Evolutionary conservation across 2,797 vertebrate species (phyloP).

Genomic region (Characodon lateralis): DNA sequence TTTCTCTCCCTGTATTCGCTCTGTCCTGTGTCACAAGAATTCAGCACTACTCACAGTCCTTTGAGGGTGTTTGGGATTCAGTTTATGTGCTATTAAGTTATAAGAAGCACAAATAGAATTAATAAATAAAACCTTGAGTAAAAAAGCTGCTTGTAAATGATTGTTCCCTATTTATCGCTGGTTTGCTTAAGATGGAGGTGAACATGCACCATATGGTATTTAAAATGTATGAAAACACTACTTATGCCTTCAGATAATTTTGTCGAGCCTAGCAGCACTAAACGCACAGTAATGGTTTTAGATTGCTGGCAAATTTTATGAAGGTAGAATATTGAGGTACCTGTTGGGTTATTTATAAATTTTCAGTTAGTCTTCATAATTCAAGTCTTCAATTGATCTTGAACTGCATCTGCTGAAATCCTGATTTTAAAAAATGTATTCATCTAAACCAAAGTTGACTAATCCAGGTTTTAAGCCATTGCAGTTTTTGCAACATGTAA

Average conservation of each 20-base stretch:
- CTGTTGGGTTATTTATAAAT: neutral
- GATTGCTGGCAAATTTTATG: no score
- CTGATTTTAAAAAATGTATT: neutral
- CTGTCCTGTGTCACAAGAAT: constrained; percentile 65
- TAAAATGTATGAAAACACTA: no score
- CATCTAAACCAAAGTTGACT: neutral
- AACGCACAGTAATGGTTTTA: no score
- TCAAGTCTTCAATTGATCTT: neutral
- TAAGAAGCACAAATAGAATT: constrained; percentile 82
- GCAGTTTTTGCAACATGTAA: no score
- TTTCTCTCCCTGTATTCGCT: constrained; percentile 44
- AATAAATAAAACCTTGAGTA: constrained; percentile 82
- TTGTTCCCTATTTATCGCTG: neutral
- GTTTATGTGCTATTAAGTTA: constrained; percentile 83
- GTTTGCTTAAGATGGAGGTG: neutral
- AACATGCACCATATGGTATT: no score
- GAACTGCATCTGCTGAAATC: neutral
- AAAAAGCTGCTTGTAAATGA: constrained; percentile 48
- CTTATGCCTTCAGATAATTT: no score
- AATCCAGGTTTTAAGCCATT: neutral
- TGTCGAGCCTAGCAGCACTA: no score
- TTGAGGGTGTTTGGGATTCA: constrained; percentile 78
- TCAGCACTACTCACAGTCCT: constrained; percentile 74
- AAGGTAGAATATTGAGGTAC: neutral
- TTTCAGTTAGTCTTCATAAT: neutral